A percentile compares a stretch with the other conserved stretches of the same genome.
Evolutionary conservation across 2,113 vertebrate species (phyloP).

Genomic region (Enhydra lutris): DNA sequence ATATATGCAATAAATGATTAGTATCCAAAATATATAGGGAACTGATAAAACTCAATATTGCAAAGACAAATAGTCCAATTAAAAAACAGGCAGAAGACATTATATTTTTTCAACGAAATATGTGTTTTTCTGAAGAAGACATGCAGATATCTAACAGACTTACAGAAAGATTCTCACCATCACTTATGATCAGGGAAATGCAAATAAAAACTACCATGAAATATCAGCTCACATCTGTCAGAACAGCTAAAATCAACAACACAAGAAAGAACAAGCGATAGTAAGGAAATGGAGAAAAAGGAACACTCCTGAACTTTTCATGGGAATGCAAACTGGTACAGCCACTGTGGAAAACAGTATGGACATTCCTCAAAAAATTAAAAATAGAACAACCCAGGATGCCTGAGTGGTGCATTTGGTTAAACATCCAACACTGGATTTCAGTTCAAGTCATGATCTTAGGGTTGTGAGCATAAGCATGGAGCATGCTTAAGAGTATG

Average conservation of each 20-base stretch:
- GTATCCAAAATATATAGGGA: neutral
- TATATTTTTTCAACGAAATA: neutral
- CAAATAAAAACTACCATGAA: neutral
- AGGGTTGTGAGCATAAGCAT: neutral
- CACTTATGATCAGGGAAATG: neutral
- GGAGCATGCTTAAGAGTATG: neutral
- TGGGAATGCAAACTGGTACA: neutral
- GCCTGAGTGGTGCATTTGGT: neutral
- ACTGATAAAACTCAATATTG: neutral
- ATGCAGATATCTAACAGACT: neutral
- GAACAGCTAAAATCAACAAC: neutral
- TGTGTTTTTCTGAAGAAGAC: neutral
- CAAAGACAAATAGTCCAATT: neutral
- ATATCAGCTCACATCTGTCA: neutral
- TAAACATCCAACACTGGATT: neutral
- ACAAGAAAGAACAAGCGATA: neutral
- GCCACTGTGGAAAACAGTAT: neutral
- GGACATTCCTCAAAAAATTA: neutral
- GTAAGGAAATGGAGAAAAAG: neutral
- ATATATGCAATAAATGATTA: neutral
- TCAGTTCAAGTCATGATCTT: neutral
- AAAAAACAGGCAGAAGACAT: neutral
- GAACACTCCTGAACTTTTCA: neutral
- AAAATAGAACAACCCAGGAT: too few species aligned
- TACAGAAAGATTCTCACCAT: neutral